Conservation (phyloP, 2,888 invertebrate species). For the Hirtodrosophila duncani region DNA sequence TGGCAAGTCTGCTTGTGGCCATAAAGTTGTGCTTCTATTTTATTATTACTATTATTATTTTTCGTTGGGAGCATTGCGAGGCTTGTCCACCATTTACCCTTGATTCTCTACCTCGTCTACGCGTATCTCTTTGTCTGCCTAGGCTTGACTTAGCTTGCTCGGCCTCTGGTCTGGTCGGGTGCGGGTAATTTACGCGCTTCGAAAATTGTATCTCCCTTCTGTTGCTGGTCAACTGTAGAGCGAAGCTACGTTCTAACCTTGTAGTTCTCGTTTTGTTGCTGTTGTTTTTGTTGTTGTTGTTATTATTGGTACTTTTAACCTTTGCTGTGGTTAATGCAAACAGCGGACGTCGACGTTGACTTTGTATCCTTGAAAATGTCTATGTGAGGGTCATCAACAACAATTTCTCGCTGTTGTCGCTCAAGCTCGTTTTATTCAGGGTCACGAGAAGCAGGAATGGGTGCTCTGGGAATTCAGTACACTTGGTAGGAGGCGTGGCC, state of each 20-base stretch:
- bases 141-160: not conserved
- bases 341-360: slow-evolving; percentile 24
- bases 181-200: slow-evolving; percentile 40
- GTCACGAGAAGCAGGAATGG: no score
- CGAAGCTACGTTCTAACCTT: slow-evolving; percentile 57
- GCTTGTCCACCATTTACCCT: slow-evolving; percentile 34
- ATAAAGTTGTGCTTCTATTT: slow-evolving; percentile 36
- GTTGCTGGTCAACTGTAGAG: slow-evolving; percentile 20
- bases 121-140: not conserved
- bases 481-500: no score
- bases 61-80: slow-evolving; percentile 31
- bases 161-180: slow-evolving; percentile 15
- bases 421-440: no score
- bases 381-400: slow-evolving; percentile 69
- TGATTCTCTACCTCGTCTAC: not conserved
- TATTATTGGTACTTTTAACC: slow-evolving; percentile 66
- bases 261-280: slow-evolving; percentile 25
- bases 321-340: slow-evolving; percentile 47
- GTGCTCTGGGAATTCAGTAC: no score
- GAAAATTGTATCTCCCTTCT: slow-evolving; percentile 18
- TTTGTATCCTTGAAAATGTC: slow-evolving; percentile 64
- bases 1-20: not conserved
- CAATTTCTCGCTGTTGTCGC: slow-evolving; percentile 35
- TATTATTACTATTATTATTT: slow-evolving; percentile 47
- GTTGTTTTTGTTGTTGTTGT: slow-evolving; percentile 13